Evolutionary conservation across 2,113 vertebrate genomes (phyloP), one percentile per base, ranked within the genome.

Genomic region (Calidris pygmaea): DNA sequence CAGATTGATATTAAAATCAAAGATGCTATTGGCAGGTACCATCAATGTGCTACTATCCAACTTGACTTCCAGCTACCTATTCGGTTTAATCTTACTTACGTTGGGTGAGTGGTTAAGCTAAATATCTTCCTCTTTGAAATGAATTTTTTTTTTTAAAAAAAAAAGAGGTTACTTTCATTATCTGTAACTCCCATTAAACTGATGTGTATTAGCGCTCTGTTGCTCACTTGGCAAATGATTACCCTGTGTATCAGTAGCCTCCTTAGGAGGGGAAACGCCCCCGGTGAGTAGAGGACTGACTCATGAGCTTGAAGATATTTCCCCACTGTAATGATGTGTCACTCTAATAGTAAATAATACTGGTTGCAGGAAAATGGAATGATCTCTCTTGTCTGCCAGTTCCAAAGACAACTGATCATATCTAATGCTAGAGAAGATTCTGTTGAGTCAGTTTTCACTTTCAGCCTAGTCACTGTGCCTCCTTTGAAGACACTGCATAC

Each of bases 1-100:
- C 98, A 99, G 99, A 99, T 99, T 85, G 99, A 99, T 96, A 98
- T 99, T 96, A 98, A 98, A 90, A 99, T 99, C 96, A 98, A 98
- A 98, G 99, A 99, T 85, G 99, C 99, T 19, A 98, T 99, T 80
- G 99, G 99, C 45, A 98, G 99, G 60, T 99, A 99, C 96, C 99
- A 99, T 96, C 99, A 99, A 7, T 99, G 99, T 96, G 99, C 99
- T 62, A 99, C 99, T 66, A 98, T 99, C 95, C 99, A 99, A 39
- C 98, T 99, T 83, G 99, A 99, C 97, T 99, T 99, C 97, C 99
- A 99, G 82, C 98, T 99, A 23, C 99, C 99, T 8, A 97, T 99
- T 93, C 98, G 99, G 70, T 99, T 99, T 97, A 98, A 99, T 86
- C 98, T 99, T 81, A 98, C 98, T 17, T 99, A 99, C 29, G 98